Conservation (phyloP, 1,140 invertebrate genomes). For the Lucilia sericata region DNA sequence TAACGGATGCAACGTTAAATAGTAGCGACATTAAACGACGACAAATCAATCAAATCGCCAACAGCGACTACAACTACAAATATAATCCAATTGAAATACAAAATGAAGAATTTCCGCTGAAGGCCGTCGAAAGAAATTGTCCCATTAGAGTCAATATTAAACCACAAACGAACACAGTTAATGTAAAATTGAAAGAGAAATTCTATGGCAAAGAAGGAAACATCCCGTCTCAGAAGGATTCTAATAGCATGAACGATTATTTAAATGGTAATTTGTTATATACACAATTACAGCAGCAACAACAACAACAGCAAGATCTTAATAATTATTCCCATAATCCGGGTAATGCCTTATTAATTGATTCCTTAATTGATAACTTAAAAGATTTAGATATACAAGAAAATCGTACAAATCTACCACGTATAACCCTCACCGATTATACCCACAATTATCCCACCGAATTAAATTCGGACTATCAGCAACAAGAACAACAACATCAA, state of each 20-base stretch:
- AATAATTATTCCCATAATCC: conserved; percentile 35
- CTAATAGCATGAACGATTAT: conserved; percentile 48
- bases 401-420: conserved; percentile 52
- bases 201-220: not conserved
- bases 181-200: not conserved
- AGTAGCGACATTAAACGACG: not conserved
- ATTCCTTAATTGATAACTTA: conserved; percentile 64
- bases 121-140: not conserved
- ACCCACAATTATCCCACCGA: conserved; percentile 25
- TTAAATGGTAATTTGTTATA: conserved; percentile 45
- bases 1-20: conserved; percentile 13
- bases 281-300: conserved; percentile 38
- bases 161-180: not conserved
- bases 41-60: not conserved
- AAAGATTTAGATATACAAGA: conserved; percentile 56
- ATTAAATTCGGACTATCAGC: conserved; percentile 43
- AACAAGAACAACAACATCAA: conserved; percentile 18
- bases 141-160: conserved; percentile 47
- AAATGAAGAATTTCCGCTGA: not conserved
- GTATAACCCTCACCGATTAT: conserved; percentile 60
- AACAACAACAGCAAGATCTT: conserved; percentile 48
- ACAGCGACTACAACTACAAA: conserved; percentile 14
- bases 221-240: not conserved
- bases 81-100: conserved; percentile 36
- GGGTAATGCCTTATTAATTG: conserved; percentile 46